Percentiles rank a stretch among this genome's conserved stretches.
Evolutionary conservation across 2,113 vertebrate genomes (phyloP).

Genomic region (Pelecanoides urinatrix): DNA sequence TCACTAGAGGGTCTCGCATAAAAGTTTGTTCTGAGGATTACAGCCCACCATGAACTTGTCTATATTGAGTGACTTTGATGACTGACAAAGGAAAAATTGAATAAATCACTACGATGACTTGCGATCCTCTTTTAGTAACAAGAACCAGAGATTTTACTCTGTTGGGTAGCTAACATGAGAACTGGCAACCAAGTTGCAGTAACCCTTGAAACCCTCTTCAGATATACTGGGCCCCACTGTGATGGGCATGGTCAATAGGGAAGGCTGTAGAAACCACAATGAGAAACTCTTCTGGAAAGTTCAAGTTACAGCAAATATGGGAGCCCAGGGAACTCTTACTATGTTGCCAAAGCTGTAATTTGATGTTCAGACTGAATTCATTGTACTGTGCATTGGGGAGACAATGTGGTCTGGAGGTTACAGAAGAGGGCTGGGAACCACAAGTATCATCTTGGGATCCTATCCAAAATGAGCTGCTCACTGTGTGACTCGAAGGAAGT

Average conservation of each 20-base stretch:
- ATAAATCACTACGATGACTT: background rate
- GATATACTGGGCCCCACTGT: background rate
- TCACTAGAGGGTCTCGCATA: background rate
- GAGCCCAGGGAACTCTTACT: slow-evolving; percentile 6
- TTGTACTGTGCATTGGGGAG: background rate
- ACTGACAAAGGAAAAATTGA: background rate
- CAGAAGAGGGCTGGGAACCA: slow-evolving; percentile 64
- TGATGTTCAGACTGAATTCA: slow-evolving; percentile 46
- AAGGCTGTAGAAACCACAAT: background rate
- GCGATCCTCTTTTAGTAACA: background rate
- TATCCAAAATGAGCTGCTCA: slow-evolving; percentile 13
- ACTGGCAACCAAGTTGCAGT: background rate
- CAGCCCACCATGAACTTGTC: background rate
- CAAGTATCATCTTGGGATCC: slow-evolving; percentile 37
- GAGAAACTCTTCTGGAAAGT: slow-evolving; percentile 21
- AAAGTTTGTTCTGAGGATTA: background rate
- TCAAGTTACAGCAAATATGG: background rate
- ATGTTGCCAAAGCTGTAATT: slow-evolving; percentile 18
- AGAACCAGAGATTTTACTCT: background rate
- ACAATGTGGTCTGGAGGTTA: slow-evolving; percentile 58
- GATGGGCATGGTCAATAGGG: background rate
- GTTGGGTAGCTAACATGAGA: background rate
- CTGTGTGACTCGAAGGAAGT: slow-evolving; percentile 26
- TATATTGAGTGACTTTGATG: background rate
- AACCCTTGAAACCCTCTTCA: background rate